These are phyloP conservation scores for Noturus placidus DNA, from an alignment of 2,113 vertebrate genomes.

Conservation along the genomic window DNA sequence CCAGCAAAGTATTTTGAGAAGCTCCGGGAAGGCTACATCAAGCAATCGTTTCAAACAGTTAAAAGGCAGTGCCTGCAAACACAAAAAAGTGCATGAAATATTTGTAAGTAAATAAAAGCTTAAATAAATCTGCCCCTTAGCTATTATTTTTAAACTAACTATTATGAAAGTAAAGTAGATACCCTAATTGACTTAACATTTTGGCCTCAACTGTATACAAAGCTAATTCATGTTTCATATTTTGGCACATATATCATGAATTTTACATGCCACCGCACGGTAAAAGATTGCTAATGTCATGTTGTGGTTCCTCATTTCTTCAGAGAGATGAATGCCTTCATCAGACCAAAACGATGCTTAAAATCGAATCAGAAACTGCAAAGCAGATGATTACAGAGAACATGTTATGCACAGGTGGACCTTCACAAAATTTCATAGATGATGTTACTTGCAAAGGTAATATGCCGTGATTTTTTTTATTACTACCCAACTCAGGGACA, in stretches of 20 bases:
- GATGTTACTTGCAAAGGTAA: conserved; percentile 24
- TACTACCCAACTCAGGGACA: background rate
- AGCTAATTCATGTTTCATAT: background rate
- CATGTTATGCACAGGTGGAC: conserved; percentile 7
- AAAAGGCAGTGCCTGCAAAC: background rate
- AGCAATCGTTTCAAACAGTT: background rate
- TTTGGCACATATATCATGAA: too few species aligned
- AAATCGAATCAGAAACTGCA: background rate
- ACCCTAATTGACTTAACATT: background rate
- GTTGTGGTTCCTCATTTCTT: background rate
- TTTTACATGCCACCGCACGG: background rate
- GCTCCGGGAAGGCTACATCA: background rate
- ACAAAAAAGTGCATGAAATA: background rate
- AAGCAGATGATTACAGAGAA: background rate
- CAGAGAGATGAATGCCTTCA: background rate
- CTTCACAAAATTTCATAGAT: background rate
- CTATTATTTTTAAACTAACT: background rate
- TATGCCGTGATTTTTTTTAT: background rate
- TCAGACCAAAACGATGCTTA: background rate
- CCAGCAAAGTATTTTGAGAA: background rate
- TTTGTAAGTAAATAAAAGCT: background rate
- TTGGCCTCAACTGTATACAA: background rate
- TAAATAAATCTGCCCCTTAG: background rate
- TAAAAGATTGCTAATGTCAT: conserved; percentile 1
- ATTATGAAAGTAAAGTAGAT: background rate